Evolutionary conservation across 2,113 vertebrate species (phyloP), one percentile per base, ranked within the genome.

Genomic region (Scophthalmus maximus): DNA sequence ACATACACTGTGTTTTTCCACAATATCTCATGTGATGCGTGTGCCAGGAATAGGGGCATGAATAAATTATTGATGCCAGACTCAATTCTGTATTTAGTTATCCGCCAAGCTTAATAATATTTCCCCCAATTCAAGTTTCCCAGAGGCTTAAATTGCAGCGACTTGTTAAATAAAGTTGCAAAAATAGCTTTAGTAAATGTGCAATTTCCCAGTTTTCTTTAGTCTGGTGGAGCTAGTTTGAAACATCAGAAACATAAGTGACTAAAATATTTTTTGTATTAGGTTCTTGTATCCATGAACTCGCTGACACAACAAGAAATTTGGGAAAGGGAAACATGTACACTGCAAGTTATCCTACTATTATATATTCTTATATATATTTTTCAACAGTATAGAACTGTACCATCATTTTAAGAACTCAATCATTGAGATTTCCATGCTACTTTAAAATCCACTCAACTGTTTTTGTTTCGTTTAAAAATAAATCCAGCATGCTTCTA

Each of bases 51-150:
- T 79, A 78, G 61, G 8, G 46, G 22, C 62, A 67, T 30, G 40
- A 66, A 79, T 82, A 77, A 67, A 82, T 85, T 32, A 81, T 53
- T 81, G 40, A 70, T 73, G 61, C 27, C 57, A 69, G 40, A 63
- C 38, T 62, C 36, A 75, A 55, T 65, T 63, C 46, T 76, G 59
- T 76, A 49, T 74, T 76, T 70, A 63, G 79, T 68, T 67, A 26
- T 60, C 29, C 58, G 9, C 62, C 27, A 38, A 51, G 34, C 38
- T 56, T 65, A 73, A 74, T 76, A 42, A 80, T 66, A 26, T 52
- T 58, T 15, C 25, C 32, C 58, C 17, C 78, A 32, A 34, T 68
- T 71, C 2, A 12, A 0, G 22, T 76, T 78, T 36, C 57, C 68
- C 25, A 56, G 68, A 62, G 60, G 47, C 42, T 50, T n/a, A 53